Conservation (phyloP, 2,797 vertebrate genomes). For the Siniperca undulata region DNA sequence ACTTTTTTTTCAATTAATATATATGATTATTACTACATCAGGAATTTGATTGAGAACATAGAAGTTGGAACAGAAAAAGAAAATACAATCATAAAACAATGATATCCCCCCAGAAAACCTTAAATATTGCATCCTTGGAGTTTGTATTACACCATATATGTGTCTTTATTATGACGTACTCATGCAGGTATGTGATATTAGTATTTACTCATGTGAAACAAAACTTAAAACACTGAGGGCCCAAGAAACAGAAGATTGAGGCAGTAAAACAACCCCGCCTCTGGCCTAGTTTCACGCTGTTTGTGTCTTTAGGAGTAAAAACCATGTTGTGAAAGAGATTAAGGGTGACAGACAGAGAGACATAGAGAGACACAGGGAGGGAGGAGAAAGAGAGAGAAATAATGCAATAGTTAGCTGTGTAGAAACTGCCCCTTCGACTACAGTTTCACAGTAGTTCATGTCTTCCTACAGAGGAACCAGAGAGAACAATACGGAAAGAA, state of each 20-base stretch:
- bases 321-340: conserved; percentile 47
- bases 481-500: conserved; percentile 30
- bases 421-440: conserved; percentile 4
- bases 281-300: conserved; percentile 56
- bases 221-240: conserved; percentile 43
- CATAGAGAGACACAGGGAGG: conserved; percentile 3
- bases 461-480: conserved; percentile 13
- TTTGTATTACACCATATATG: not conserved
- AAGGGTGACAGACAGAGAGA: conserved; percentile 21
- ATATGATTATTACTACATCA: too few relatives aligned
- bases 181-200: conserved; percentile 3
- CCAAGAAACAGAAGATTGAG: not conserved
- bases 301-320: conserved; percentile 37
- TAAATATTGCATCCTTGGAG: not conserved
- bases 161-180: not conserved
- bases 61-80: too few relatives aligned
- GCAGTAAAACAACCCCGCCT: conserved; percentile 24
- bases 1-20: too few relatives aligned
- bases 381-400: not conserved
- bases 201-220: conserved; percentile 25
- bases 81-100: not conserved
- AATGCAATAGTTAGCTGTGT: not conserved
- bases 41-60: not conserved
- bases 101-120: too few relatives aligned
- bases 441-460: not conserved